phyloP scores from a whole-genome alignment of 2,113 vertebrate species.

The Aix galericulata region DNA sequence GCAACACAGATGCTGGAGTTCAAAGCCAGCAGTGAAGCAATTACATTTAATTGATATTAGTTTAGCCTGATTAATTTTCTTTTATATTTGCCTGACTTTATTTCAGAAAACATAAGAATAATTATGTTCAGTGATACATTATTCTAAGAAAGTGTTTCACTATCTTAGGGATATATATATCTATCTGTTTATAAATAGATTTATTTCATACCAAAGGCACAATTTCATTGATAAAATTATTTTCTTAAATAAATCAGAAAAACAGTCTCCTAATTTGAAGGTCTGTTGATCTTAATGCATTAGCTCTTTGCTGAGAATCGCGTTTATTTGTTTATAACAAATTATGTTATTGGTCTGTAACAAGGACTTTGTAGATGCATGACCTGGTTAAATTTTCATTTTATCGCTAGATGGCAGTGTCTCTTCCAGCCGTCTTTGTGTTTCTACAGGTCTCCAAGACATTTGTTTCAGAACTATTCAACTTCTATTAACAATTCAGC shows the following conservation, averaged over 20 bases:
- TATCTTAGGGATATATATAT: neutral
- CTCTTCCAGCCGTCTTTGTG: neutral
- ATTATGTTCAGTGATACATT: neutral
- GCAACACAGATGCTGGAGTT: neutral
- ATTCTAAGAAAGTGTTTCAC: neutral
- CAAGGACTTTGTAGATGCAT: neutral
- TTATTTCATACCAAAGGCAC: neutral
- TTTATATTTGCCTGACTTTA: neutral
- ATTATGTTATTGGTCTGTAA: too few species aligned
- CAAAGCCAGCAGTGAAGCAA: neutral
- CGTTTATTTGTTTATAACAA: neutral
- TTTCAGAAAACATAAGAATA: neutral
- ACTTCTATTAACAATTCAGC: neutral
- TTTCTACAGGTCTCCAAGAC: neutral
- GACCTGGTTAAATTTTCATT: neutral
- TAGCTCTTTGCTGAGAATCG: neutral
- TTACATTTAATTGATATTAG: neutral
- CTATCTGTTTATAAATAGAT: neutral
- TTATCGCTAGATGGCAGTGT: neutral
- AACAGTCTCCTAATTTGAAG: neutral
- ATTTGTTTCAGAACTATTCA: neutral
- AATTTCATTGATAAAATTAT: neutral
- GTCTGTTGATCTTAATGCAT: neutral
- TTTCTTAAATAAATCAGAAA: neutral
- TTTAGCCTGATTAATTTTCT: slow-evolving; percentile 12